Evolutionary conservation across 2,888 invertebrate genomes (phyloP), one percentile per base, ranked within the genome.

Genomic region (Cataglyphis rosenhaueri): DNA sequence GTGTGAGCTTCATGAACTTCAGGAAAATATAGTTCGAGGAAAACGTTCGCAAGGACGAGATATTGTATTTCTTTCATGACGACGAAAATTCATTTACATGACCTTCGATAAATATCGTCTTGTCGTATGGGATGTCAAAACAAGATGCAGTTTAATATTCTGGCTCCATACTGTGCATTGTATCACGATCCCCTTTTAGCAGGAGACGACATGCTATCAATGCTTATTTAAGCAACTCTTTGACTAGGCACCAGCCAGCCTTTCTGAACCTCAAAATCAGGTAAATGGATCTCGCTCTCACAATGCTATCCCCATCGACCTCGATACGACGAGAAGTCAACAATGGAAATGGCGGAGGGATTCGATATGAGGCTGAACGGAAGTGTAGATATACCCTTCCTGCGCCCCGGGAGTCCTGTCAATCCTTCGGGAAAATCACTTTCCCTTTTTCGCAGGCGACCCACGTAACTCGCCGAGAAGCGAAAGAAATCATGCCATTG

Each of bases 401-500:
- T n/a, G 6, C 59, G 44, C 32, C 18, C 71, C 73, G 61, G 12
- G 78, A 74, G 73, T 83, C 74, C 82, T 68, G 66, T 82, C 66
- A 41, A 35, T 21, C 25, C 29, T 15, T 65, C 73, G 41, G 64
- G 66, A 85, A 89, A 89, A 88, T 88, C 89, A 89, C 89, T 89
- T 89, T 89, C 88, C 84, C 89, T 87, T 87, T 89, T 89, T 75
- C 66, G 81, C 85, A 87, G 81, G 85, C 88, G 71, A 61, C 21
- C 82, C 87, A 85, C 87, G 88, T 85, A 86, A 86, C 79, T 57
- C 52, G 29, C 81, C 32, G 79, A 71, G 73, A 59, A 48, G n/a
- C 52, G 52, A 55, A 41, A 10, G 68, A 55, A 21, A 35, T 48
- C 74, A 66, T n/a, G 74, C 74, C 81, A 59, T 55, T 82, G 66